Evolutionary conservation across 2,888 invertebrate genomes (phyloP).

Genomic region (Megalurothrips usitatus): DNA sequence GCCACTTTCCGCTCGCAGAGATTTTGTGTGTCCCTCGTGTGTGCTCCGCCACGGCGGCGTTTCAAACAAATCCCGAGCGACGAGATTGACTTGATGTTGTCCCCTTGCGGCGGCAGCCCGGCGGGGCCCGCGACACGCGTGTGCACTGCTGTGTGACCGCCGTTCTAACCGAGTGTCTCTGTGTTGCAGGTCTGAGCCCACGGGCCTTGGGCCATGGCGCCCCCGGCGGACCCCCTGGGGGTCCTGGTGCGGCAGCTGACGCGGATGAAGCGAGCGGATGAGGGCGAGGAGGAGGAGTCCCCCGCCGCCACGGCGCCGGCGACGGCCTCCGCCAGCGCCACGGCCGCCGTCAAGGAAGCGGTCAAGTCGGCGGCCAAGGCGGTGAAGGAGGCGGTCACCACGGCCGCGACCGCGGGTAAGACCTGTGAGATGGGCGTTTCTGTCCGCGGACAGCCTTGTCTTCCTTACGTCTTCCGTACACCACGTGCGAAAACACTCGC

Average conservation of each 20-base stretch:
- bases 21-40: no score
- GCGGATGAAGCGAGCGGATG: slow-evolving; percentile 37
- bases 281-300: neutral
- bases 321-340: slow-evolving; percentile 36
- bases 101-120: no score
- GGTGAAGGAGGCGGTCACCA: slow-evolving; percentile 29
- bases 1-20: no score
- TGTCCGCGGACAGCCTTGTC: no score
- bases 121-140: no score
- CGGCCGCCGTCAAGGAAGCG: slow-evolving; percentile 28
- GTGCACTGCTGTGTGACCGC: no score
- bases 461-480: slow-evolving; percentile 23
- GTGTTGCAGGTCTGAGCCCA: no score
- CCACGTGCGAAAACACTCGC: neutral
- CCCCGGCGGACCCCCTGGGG: slow-evolving; percentile 33
- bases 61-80: no score
- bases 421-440: no score
- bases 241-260: slow-evolving; percentile 28
- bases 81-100: no score
- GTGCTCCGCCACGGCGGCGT: neutral
- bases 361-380: neutral
- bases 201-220: slow-evolving; percentile 29
- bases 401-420: slow-evolving; percentile 16
- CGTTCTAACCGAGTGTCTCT: no score
- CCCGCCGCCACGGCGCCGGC: slow-evolving; percentile 32